Percentiles rank a stretch among this genome's conserved stretches.
These are phyloP conservation scores for Cantharis rufa DNA, from an alignment of 2,888 invertebrate species.

Conservation along the genomic window DNA sequence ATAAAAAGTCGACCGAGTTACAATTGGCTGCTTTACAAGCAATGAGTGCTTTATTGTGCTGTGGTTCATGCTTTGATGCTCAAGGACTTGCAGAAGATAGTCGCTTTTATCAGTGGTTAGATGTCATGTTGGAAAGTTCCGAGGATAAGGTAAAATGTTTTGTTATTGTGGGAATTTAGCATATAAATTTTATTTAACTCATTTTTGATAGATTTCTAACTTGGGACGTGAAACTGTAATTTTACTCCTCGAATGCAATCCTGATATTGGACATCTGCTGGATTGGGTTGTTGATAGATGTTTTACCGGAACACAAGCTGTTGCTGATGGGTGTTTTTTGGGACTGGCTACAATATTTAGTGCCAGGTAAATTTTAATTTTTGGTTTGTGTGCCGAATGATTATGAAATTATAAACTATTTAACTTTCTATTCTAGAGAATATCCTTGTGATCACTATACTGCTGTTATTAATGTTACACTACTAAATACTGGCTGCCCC, in stretches of 20 bases:
- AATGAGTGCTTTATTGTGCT: constrained; percentile 94
- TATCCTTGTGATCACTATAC: constrained; percentile 98
- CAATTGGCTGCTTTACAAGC: constrained; percentile 70
- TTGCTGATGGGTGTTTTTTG: constrained; percentile 95
- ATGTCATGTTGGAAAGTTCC: constrained; percentile 83
- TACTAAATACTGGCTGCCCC: constrained; percentile 95
- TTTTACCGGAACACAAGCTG: constrained; percentile 87
- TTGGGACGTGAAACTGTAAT: constrained; percentile 93
- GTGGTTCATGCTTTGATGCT: constrained; percentile 93
- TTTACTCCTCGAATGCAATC: constrained; percentile 90
- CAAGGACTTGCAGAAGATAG: constrained; percentile 87
- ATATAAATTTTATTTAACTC: neutral
- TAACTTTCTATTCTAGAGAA: constrained; percentile 68
- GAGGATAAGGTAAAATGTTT: constrained; percentile 74
- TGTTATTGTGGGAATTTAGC: neutral
- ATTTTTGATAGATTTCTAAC: constrained; percentile 74
- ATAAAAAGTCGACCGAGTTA: constrained; percentile 55
- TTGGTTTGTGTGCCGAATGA: neutral
- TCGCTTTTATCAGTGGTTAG: constrained; percentile 91
- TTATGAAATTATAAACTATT: neutral
- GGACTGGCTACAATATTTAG: constrained; percentile 96
- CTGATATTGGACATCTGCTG: constrained; percentile 85
- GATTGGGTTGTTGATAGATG: constrained; percentile 99
- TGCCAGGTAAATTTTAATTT: constrained; percentile 69
- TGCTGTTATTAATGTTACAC: constrained; percentile 95